A percentile compares a stretch with the other conserved stretches of the same genome.
Conservation (phyloP, 2,888 invertebrate species). For the Trissoscelio sp. region DNA sequence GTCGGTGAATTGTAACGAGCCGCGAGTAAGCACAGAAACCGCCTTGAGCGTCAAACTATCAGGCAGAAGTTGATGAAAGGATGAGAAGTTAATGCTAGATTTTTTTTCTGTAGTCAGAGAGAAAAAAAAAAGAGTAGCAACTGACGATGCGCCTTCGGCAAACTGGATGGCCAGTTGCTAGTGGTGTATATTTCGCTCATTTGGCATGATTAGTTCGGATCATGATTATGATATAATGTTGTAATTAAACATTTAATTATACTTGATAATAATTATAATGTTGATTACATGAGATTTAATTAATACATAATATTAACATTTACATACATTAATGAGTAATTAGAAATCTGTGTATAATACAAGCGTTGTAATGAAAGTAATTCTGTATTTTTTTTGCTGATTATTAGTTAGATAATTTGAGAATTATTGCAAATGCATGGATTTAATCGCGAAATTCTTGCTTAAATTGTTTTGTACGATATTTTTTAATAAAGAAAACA, state of each 20-base stretch:
- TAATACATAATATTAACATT: conserved; percentile 4
- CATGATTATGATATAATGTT: conserved; percentile 1
- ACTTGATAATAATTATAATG: neutral
- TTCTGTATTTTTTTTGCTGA: neutral
- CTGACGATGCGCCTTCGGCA: conserved; percentile 13
- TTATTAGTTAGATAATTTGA: too few relatives aligned
- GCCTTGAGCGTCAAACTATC: conserved; percentile 47
- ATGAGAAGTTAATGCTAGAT: conserved; percentile 50
- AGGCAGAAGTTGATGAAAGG: conserved; percentile 52
- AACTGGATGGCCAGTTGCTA: conserved; percentile 15
- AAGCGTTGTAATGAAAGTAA: neutral
- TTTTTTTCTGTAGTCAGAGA: conserved; percentile 26
- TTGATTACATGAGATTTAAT: neutral
- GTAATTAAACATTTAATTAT: conserved; percentile 19
- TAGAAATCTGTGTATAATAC: conserved; percentile 5
- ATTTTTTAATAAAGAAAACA: too few relatives aligned
- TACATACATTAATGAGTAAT: neutral
- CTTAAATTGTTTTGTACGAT: too few relatives aligned
- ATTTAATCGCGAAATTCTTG: too few relatives aligned
- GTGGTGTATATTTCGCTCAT: conserved; percentile 17
- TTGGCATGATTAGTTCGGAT: conserved; percentile 17
- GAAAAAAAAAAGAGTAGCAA: conserved; percentile 26
- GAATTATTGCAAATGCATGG: neutral
- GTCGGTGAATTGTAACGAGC: too few relatives aligned
- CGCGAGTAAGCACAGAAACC: conserved; percentile 28